Conservation (phyloP, 2,888 invertebrate genomes). For the Epiblema foenella region DNA sequence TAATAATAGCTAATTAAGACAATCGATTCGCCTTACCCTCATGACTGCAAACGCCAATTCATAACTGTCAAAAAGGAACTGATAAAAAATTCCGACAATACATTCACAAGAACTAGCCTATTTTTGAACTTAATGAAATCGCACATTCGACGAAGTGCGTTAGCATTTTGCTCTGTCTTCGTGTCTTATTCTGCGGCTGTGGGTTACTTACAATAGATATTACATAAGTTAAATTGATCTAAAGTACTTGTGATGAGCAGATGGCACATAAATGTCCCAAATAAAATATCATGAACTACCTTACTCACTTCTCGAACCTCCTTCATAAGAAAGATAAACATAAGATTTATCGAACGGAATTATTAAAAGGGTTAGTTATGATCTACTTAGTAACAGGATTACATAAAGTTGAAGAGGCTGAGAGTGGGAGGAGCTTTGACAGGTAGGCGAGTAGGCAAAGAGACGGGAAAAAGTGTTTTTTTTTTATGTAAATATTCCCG, state of each 20-base stretch:
- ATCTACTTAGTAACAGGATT: constrained; percentile 36
- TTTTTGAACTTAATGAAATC: neutral
- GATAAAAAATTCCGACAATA: too few species aligned
- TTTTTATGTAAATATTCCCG: constrained; percentile 3
- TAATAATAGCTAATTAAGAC: too few species aligned
- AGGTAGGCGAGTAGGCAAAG: constrained; percentile 7
- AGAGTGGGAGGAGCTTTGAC: constrained; percentile 24
- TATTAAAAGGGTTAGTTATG: constrained; percentile 32
- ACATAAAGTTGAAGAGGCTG: constrained; percentile 22
- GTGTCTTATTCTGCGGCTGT: too few species aligned
- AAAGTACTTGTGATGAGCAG: too few species aligned
- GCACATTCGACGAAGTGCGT: neutral
- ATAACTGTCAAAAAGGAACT: too few species aligned
- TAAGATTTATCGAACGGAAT: neutral
- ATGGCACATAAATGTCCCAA: too few species aligned
- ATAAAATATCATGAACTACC: too few species aligned
- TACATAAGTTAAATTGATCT: too few species aligned
- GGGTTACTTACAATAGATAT: too few species aligned
- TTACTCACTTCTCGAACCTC: too few species aligned
- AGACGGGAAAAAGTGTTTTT: neutral
- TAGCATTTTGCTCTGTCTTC: neutral
- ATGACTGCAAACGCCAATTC: too few species aligned
- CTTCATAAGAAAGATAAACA: neutral
- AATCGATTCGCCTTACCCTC: too few species aligned
- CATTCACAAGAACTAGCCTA: neutral